Base-by-base conservation (phyloP, 2,113 vertebrate genomes). In the Tyrannus savana region DNA sequence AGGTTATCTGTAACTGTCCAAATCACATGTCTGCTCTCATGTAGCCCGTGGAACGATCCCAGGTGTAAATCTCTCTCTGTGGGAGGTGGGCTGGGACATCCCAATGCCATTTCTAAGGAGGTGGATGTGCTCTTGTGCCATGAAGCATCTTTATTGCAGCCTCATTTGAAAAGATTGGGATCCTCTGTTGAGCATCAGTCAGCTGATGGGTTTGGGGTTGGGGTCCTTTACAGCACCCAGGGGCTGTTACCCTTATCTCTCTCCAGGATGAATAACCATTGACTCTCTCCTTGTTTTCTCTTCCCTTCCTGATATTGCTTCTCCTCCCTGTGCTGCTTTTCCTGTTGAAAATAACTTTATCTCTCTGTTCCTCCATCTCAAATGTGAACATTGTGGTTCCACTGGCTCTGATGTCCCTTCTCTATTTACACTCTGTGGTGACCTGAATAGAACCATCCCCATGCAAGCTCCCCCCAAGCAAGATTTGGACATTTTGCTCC, bases 21-120 rank as follows among this genome's bases (percentile, higher is more conserved):
- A 19, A 56, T 35, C 44, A 44, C 0, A 0, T 14, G 16, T 49
- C 81, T 44, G 49, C 53, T 68, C 19, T 55, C 2, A 0, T 7
- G 21, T 31, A 73, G n/a, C 28, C 53, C 8, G 2, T 0, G 6
- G 39, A 50, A 28, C 22, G 3, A 10, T 27, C 31, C 31, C 10
- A 15, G 30, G n/a, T 16, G 3, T 49, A 72, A 87, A 44, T 30
- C 19, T 41, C 2, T 47, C 46, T 60, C 49, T 67, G 56, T 19
- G 78, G 50, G 58, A 76, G 44, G 6, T 7, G 24, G 24, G 4
- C 4, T 39, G 78, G 71, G 47, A 50, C 15, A 19, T 67, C 79
- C 22, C 27, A 12, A 0, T 52, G 74, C 37, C 15, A 7, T 52
- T 79, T 93, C 15, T 42, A 5, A 59, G 42, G 49, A 49, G 24